Evolutionary conservation across 2,113 vertebrate species (phyloP), one percentile per base, ranked within the genome.

Genomic region (Xenopus laevis): DNA sequence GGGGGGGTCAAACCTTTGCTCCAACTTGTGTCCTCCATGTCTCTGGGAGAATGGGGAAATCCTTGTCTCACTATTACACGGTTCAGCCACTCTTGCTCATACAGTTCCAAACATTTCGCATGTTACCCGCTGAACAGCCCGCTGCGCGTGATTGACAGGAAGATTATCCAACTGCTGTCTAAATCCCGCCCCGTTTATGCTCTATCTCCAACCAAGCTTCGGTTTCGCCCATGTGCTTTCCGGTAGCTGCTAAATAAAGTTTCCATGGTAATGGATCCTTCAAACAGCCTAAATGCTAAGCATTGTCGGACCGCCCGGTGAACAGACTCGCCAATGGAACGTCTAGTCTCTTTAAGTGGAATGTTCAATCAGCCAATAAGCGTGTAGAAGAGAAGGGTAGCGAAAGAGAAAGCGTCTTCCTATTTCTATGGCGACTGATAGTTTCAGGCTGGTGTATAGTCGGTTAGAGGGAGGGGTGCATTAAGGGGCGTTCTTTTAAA

Each of bases 111-210:
- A 18, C 17, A 3, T 15, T 50, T 33, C 45, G 9, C 55, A 50
- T 10, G 55, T 23, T 67, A 67, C 72, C 72, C 72, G 72, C 72
- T 74, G 17, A 65, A 68, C 44, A 50, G 40, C 72, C 72, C 72
- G 72, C 72, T 60, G 55, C 57, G 1, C 33, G 0, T 60, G 64
- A 74, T 33, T 60, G 72, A 52, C 72, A 60, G 10, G 53, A 10
- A 7, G 13, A 4, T 46, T 61, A 16, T 18, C 64, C 65, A 74
- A 74, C 57, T 57, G 23, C 64, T 61, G 13, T 40, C 15, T 21
- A 4, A 44, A 18, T 58, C 68, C 68, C 17, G 12, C 53, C 55
- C 64, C 16, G 10, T 4, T 11, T 2, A 11, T 5, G 33, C 40
- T 16, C 21, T 1, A 1, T 18, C 3, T n/a, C 72, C 72, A 74